Conservation (phyloP, 2,797 vertebrate species). For the Cirrhinus mrigala region DNA sequence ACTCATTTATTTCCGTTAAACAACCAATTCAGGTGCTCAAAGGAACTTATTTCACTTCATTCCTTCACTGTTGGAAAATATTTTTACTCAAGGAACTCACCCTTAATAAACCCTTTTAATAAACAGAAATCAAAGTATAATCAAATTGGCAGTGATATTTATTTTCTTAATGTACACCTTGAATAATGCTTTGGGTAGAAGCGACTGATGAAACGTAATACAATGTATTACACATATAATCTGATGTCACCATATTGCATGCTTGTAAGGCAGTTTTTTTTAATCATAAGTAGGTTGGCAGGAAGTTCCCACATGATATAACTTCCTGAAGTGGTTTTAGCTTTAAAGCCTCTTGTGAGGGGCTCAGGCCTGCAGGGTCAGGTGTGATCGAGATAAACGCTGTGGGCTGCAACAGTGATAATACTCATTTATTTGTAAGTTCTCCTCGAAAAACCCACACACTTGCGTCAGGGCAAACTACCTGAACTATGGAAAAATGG, state of each 20-base stretch:
- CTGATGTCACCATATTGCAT: not conserved
- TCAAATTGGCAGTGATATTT: not conserved
- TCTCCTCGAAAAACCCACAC: constrained; percentile 28
- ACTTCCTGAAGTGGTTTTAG: constrained; percentile 12
- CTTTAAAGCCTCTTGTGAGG: not conserved
- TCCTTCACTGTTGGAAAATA: no score
- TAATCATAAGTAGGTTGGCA: not conserved
- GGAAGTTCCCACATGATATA: constrained; percentile 17
- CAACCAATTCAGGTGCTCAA: no score
- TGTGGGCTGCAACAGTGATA: not conserved
- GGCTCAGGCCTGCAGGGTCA: not conserved
- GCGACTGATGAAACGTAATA: not conserved
- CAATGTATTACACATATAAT: not conserved
- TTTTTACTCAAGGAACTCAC: no score
- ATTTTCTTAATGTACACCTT: not conserved
- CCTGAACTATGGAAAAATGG: constrained; percentile 26
- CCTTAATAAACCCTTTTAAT: no score
- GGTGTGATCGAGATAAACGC: not conserved
- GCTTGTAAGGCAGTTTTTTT: not conserved
- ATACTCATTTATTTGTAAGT: constrained; percentile 11
- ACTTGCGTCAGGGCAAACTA: not conserved
- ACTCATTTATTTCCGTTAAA: no score
- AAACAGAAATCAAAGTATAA: not conserved
- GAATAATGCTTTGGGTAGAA: not conserved
- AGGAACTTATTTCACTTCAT: no score